Conservation (phyloP, 2,113 vertebrate species). For the Cacatua alba region DNA sequence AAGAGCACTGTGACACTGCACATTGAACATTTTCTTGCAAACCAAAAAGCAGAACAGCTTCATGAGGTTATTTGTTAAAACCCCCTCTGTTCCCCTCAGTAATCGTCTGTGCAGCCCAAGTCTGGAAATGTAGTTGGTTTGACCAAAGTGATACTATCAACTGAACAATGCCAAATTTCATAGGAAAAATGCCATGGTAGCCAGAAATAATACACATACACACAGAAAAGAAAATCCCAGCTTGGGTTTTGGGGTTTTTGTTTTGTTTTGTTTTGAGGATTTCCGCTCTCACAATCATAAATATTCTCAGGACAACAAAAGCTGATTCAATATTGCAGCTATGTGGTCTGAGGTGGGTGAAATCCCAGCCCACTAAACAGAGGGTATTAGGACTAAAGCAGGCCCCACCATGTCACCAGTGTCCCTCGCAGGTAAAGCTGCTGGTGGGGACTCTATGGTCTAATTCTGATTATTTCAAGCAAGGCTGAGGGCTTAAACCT, state of each 20-base stretch:
- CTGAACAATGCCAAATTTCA: conserved; percentile 47
- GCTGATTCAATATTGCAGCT: not conserved
- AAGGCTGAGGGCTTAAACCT: not conserved
- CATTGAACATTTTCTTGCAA: not conserved
- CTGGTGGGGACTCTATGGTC: not conserved
- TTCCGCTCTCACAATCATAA: not conserved
- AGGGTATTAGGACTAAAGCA: not conserved
- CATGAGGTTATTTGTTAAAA: conserved; percentile 35
- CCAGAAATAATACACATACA: conserved; percentile 41
- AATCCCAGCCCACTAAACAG: not conserved
- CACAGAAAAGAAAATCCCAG: not conserved
- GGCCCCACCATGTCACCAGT: not conserved
- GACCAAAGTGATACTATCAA: conserved; percentile 29
- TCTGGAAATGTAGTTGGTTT: conserved; percentile 66
- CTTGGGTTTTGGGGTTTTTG: not conserved
- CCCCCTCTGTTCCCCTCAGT: not conserved
- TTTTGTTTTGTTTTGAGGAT: not conserved
- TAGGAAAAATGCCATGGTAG: conserved; percentile 24
- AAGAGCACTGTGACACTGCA: not conserved
- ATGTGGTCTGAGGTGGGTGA: accelerated
- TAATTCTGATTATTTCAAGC: not conserved
- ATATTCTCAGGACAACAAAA: not conserved
- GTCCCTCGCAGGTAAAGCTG: not conserved
- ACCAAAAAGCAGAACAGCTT: not conserved
- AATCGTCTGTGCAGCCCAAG: not conserved